Conservation (phyloP, 2,888 invertebrate species). For the Dendrolimus houi region DNA sequence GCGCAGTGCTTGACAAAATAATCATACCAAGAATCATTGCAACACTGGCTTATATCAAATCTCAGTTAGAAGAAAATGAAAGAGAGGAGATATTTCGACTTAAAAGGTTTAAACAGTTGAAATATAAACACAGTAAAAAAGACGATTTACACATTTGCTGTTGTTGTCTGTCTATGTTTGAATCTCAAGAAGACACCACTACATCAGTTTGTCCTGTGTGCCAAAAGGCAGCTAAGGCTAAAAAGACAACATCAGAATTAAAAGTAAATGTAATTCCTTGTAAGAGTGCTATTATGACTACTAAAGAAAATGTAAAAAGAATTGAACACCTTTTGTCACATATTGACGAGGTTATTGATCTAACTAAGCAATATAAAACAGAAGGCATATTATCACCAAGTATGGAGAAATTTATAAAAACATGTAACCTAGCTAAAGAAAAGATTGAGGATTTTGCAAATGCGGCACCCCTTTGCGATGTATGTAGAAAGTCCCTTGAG, state of each 20-base stretch:
- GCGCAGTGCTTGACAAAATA: constrained; percentile 28
- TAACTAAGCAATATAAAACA: constrained; percentile 13
- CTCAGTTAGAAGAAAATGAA: constrained; percentile 28
- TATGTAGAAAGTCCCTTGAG: constrained; percentile 7
- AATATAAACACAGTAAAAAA: constrained; percentile 8
- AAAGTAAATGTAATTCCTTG: constrained; percentile 7
- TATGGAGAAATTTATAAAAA: constrained; percentile 19
- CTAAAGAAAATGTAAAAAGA: constrained; percentile 8
- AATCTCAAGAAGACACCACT: not conserved
- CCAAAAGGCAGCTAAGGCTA: constrained; percentile 3
- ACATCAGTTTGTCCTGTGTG: constrained; percentile 9
- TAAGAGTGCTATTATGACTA: constrained; percentile 6
- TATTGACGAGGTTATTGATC: constrained; percentile 19
- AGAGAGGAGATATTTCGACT: constrained; percentile 33
- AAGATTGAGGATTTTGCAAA: constrained; percentile 15
- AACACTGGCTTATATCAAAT: constrained; percentile 23
- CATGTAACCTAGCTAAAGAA: constrained; percentile 17
- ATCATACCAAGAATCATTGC: constrained; percentile 24
- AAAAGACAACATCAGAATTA: constrained; percentile 1
- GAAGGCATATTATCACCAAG: constrained; percentile 12
- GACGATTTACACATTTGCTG: constrained; percentile 3
- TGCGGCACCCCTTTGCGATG: constrained; percentile 11
- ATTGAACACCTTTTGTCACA: constrained; percentile 15
- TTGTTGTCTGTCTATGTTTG: constrained; percentile 3
- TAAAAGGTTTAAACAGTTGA: constrained; percentile 28